Evolutionary conservation across 1,140 invertebrate species (phyloP).

Genomic region (Samia ricini): DNA sequence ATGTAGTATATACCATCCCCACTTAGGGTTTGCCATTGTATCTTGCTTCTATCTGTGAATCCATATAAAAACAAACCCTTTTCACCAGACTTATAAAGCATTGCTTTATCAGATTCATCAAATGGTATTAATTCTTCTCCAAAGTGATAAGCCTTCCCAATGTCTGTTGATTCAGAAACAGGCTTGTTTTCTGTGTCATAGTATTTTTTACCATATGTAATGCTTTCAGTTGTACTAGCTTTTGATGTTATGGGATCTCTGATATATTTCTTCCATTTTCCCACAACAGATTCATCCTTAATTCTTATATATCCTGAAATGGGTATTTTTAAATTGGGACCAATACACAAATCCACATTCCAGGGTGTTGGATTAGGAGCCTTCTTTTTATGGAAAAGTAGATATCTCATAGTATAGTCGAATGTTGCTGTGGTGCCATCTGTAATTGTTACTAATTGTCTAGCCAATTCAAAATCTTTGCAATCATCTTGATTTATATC

Average conservation of each 20-base stretch:
- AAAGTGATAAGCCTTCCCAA: constrained; percentile 62
- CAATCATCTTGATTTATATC: constrained; percentile 45
- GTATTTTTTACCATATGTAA: constrained; percentile 43
- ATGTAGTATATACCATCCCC: constrained; percentile 68
- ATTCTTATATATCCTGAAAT: constrained; percentile 61
- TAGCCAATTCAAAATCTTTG: constrained; percentile 46
- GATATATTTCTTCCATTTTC: constrained; percentile 52
- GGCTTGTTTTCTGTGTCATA: constrained; percentile 58
- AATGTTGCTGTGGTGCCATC: constrained; percentile 59
- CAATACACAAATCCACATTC: constrained; percentile 69
- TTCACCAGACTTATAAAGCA: constrained; percentile 63
- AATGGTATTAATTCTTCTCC: constrained; percentile 67
- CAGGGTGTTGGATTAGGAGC: constrained; percentile 45
- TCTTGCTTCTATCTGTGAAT: constrained; percentile 60
- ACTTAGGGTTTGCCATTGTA: constrained; percentile 65
- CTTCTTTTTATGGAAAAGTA: constrained; percentile 63
- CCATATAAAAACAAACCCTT: constrained; percentile 66
- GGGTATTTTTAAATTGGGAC: constrained; percentile 69
- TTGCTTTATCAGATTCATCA: constrained; percentile 53
- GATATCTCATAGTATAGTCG: constrained; percentile 59
- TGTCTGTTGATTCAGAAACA: constrained; percentile 34
- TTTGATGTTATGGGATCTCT: constrained; percentile 52
- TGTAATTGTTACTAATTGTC: constrained; percentile 54
- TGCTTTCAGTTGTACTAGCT: constrained; percentile 44
- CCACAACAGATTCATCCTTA: constrained; percentile 57